Evolutionary conservation across 2,113 vertebrate genomes (phyloP).

Genomic region (Bostrychus sinensis): DNA sequence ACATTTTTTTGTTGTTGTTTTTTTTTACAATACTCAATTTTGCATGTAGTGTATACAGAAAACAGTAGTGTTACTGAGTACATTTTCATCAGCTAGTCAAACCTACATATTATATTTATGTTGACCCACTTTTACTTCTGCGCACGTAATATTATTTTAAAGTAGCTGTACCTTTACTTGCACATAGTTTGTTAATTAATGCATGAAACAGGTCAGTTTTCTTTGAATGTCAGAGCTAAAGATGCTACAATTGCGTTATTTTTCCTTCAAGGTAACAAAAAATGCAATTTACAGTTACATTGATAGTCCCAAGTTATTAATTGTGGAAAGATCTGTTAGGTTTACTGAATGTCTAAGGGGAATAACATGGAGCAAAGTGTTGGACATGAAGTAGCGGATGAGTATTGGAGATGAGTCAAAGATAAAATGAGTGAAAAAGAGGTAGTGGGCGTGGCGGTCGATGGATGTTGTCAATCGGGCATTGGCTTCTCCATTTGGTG

Average conservation of each 20-base stretch:
- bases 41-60: too few relatives aligned
- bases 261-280: not conserved
- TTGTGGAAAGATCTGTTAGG: not conserved
- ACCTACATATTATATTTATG: too few relatives aligned
- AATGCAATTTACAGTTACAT: not conserved
- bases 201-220: too few relatives aligned
- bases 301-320: not conserved
- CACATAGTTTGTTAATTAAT: too few relatives aligned
- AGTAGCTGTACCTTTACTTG: too few relatives aligned
- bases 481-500: constrained; percentile 66
- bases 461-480: constrained; percentile 64
- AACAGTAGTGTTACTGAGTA: too few relatives aligned
- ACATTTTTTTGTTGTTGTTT: too few relatives aligned
- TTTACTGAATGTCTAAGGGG: not conserved
- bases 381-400: constrained; percentile 12
- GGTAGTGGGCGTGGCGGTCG: constrained; percentile 29
- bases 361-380: not conserved
- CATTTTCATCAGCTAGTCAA: too few relatives aligned
- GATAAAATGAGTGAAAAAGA: constrained; percentile 44
- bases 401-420: constrained; percentile 32
- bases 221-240: not conserved
- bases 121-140: too few relatives aligned
- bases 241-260: not conserved
- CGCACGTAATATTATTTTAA: too few relatives aligned
- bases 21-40: too few relatives aligned